phyloP scores from a whole-genome alignment of 1,140 invertebrate genomes.

The Thaumatotibia leucotreta region DNA sequence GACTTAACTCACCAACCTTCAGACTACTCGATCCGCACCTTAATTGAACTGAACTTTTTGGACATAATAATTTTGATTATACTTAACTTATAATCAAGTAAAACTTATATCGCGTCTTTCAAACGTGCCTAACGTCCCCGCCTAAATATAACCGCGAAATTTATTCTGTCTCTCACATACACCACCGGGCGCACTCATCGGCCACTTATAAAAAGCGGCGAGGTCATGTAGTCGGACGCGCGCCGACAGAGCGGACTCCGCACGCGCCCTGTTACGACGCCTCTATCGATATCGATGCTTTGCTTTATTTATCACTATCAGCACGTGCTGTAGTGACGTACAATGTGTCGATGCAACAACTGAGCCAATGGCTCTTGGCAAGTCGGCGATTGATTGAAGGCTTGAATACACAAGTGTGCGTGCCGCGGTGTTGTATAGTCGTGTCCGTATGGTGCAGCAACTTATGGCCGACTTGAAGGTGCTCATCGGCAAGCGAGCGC shows the following conservation, averaged over 20 bases:
- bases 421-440: conserved; percentile 42
- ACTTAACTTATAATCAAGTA: not conserved
- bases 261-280: conserved; percentile 60
- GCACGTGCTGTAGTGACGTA: conserved; percentile 65
- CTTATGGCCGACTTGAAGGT: conserved; percentile 72
- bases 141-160: conserved; percentile 66
- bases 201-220: conserved; percentile 71
- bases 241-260: conserved; percentile 55
- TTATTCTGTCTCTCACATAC: conserved; percentile 47
- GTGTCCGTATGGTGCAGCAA: conserved; percentile 70
- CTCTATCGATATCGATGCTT: conserved; percentile 53
- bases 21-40: conserved; percentile 25
- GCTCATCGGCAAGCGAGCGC: conserved; percentile 70
- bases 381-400: conserved; percentile 49
- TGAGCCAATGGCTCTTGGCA: conserved; percentile 67
- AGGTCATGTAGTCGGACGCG: conserved; percentile 57
- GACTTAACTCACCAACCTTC: not conserved
- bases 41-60: conserved; percentile 34
- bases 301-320: conserved; percentile 27
- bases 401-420: conserved; percentile 52
- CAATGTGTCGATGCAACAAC: conserved; percentile 47
- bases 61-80: conserved; percentile 24
- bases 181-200: conserved; percentile 65
- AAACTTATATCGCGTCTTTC: conserved; percentile 24
- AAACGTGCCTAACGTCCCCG: conserved; percentile 32